Evolutionary conservation across 1,140 invertebrate species (phyloP).

Genomic region (Drosophila azteca): DNA sequence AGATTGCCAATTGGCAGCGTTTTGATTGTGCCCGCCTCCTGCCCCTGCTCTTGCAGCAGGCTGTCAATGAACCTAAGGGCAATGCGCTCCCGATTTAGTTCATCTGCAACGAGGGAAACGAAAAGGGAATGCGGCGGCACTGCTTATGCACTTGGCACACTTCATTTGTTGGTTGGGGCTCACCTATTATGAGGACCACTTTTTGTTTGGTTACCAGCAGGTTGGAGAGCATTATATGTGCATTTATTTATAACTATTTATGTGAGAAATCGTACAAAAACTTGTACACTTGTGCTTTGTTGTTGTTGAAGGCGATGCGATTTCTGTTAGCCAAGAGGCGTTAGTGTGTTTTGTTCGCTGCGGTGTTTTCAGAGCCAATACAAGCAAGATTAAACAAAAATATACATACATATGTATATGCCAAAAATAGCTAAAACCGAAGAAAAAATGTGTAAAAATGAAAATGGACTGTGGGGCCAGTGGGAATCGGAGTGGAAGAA

Average conservation of each 20-base stretch:
- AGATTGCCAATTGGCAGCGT: conserved; percentile 56
- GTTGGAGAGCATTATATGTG: conserved; percentile 75
- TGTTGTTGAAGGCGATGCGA: conserved; percentile 3
- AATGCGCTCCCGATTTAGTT: conserved; percentile 76
- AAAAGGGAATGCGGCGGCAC: not conserved
- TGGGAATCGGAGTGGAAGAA: too few species aligned
- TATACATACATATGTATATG: too few species aligned
- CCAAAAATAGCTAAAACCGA: too few species aligned
- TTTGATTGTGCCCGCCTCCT: conserved; percentile 55
- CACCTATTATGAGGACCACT: conserved; percentile 76
- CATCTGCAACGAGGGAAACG: conserved; percentile 43
- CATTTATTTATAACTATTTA: conserved; percentile 46
- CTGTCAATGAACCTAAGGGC: conserved; percentile 67
- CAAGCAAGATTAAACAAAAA: too few species aligned
- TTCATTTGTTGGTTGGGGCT: conserved; percentile 9
- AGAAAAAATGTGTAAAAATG: too few species aligned
- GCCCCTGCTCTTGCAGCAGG: conserved; percentile 69
- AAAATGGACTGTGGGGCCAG: too few species aligned
- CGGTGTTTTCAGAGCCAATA: too few species aligned
- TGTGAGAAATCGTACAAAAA: conserved; percentile 6
- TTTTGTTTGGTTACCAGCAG: conserved; percentile 71
- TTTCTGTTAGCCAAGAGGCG: not conserved
- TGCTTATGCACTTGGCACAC: not conserved
- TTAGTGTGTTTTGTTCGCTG: not conserved
- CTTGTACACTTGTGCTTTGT: conserved; percentile 40